Percentiles rank a stretch among this genome's conserved stretches.
phyloP scores from a whole-genome alignment of 2,113 vertebrate genomes.

The Mus spicilegus region DNA sequence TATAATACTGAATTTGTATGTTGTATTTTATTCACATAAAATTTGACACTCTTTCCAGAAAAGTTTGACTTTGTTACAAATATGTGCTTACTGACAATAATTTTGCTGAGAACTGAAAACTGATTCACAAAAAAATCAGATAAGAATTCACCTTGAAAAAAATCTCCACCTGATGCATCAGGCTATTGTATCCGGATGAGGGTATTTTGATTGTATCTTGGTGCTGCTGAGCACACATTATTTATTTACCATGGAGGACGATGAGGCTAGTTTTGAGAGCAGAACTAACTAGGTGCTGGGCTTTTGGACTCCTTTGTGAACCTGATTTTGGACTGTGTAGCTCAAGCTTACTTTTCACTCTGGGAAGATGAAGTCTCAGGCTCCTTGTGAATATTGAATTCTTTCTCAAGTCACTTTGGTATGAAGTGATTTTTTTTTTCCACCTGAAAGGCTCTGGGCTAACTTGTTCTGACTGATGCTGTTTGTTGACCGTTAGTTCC shows the following conservation, averaged over 20 bases:
- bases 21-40: not conserved
- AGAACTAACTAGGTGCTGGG: rapidly evolving
- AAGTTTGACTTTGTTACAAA: not conserved
- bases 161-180: not conserved
- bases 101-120: not conserved
- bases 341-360: not conserved
- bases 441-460: no score
- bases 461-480: not conserved
- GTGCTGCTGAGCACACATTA: not conserved
- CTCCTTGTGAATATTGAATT: not conserved
- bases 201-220: not conserved
- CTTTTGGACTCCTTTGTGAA: not conserved
- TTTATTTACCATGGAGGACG: not conserved
- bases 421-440: no score
- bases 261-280: not conserved
- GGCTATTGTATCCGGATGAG: not conserved
- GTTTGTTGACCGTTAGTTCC: not conserved
- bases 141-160: not conserved
- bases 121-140: not conserved
- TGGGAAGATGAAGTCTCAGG: not conserved
- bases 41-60: not conserved
- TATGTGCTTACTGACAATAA: not conserved
- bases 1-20: not conserved
- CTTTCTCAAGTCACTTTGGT: not conserved
- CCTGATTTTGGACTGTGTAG: not conserved